Evolutionary conservation across 2,797 vertebrate genomes (phyloP), one percentile per base, ranked within the genome.

Genomic region (Anabacerthia variegaticeps): DNA sequence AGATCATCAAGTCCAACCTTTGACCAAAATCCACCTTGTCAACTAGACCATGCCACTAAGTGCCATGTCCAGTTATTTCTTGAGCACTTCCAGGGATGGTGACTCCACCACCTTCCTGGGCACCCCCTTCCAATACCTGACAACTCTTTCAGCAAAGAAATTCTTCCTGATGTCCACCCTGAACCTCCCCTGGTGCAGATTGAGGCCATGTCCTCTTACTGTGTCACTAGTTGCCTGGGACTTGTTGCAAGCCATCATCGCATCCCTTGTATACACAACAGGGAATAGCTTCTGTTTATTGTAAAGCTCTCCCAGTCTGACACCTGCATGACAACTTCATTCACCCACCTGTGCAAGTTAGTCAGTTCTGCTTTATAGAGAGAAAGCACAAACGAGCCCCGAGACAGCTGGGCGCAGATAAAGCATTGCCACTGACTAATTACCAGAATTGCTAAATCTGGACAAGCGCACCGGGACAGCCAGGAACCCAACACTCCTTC

Each of bases 41-140:
- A 61, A 16, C 12, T 32, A 16, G 30, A 55, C 27, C 27, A 0
- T 5, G 10, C 11, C 8, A 44, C 22, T 24, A 27, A 39, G 34
- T 8, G 26, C 22, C 32, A 20, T 0, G 0, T 7, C 7, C 15
- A 30, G 41, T 10, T 0, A 0, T 32, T 55, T 7, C 49, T 7
- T 24, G 36, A 43, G 36, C 15, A 32, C 32, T 49, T 36, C 19
- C 78, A 68, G 36, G n/a, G 26, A 36, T 41, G 28, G 14, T 8
- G 77, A 68, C 19, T 68, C 41, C 11, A 43, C 5, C 20, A n/a
- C 27, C 41, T 21, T 23, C 48, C 26, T 12, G 20, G 23, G 36
- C 41, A 89, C 63, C 10, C 34, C 6, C 9, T 9, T 9, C 32
- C 32, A 56, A 28, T 12, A 32, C 32, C 39, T 28, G 23, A 55